phyloP scores from a whole-genome alignment of 2,888 invertebrate species.

The Microctonus brassicae region DNA sequence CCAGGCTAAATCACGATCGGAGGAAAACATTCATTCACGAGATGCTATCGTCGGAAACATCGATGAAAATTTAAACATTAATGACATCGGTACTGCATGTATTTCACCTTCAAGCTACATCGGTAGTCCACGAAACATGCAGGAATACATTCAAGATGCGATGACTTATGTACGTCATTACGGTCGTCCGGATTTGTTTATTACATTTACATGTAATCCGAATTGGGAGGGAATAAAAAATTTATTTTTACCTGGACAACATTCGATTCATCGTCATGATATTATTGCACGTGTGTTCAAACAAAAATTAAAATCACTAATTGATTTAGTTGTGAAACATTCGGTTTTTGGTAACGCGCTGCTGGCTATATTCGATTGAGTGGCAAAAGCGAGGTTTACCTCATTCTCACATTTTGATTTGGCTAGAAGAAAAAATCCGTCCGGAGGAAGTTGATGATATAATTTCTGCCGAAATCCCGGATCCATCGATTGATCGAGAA shows the following conservation, averaged over 20 bases:
- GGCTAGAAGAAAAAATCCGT: slow-evolving; percentile 41
- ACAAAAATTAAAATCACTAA: too few relatives aligned
- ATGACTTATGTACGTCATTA: slow-evolving; percentile 35
- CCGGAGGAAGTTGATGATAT: slow-evolving; percentile 45
- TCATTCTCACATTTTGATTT: slow-evolving; percentile 57
- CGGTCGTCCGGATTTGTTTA: slow-evolving; percentile 53
- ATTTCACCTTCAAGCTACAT: slow-evolving; percentile 40
- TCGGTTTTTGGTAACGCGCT: slow-evolving; percentile 16
- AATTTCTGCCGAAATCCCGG: slow-evolving; percentile 44
- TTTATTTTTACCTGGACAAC: slow-evolving; percentile 32
- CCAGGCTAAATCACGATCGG: too few relatives aligned
- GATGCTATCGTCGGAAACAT: too few relatives aligned
- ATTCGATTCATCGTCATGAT: slow-evolving; percentile 39
- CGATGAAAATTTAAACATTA: too few relatives aligned
- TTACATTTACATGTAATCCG: slow-evolving; percentile 19
- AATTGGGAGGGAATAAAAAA: slow-evolving; percentile 47
- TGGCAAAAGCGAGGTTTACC: too few relatives aligned
- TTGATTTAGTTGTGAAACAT: slow-evolving; percentile 15
- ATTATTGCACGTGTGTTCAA: slow-evolving; percentile 42
- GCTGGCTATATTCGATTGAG: slow-evolving; percentile 21
- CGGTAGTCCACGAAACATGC: slow-evolving; percentile 38
- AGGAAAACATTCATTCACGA: too few relatives aligned
- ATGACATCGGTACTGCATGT: not conserved
- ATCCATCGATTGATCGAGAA: slow-evolving; percentile 47
- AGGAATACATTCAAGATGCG: slow-evolving; percentile 24